Conservation (phyloP, 2,113 vertebrate genomes). For the Cyanocitta stelleri region DNA sequence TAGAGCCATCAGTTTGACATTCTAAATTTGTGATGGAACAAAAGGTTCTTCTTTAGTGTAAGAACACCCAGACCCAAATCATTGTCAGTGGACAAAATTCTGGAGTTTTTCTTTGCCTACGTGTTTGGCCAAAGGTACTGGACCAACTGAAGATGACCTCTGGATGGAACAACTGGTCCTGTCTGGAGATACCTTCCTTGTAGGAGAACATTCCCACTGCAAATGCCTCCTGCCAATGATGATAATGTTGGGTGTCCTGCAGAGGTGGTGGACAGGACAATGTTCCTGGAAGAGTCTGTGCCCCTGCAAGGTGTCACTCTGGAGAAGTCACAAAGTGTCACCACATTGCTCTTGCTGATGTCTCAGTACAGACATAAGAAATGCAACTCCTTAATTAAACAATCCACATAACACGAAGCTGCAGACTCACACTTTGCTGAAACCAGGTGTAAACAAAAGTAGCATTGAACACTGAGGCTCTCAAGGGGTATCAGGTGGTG, state of each 20-base stretch:
- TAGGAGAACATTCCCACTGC: neutral
- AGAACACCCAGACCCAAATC: neutral
- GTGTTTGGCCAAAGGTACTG: neutral
- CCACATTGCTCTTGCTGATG: neutral
- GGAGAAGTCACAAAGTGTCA: neutral
- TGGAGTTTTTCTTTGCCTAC: neutral
- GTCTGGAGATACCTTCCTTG: neutral
- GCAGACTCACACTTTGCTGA: neutral
- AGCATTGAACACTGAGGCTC: neutral
- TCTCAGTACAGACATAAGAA: neutral
- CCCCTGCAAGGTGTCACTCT: neutral
- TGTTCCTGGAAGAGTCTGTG: neutral
- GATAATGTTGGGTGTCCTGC: rapidly evolving
- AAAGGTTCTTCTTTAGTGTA: neutral
- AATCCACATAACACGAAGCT: rapidly evolving
- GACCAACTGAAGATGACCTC: neutral
- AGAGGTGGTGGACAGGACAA: neutral
- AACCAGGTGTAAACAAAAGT: neutral
- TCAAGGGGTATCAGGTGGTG: neutral
- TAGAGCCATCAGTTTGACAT: neutral
- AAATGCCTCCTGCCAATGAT: neutral
- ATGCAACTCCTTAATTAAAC: neutral
- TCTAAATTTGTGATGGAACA: neutral
- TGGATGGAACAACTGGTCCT: neutral
- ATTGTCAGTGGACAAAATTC: neutral